Evolutionary conservation across 2,888 invertebrate species (phyloP).

Genomic region (Gisinianus flammeolus): DNA sequence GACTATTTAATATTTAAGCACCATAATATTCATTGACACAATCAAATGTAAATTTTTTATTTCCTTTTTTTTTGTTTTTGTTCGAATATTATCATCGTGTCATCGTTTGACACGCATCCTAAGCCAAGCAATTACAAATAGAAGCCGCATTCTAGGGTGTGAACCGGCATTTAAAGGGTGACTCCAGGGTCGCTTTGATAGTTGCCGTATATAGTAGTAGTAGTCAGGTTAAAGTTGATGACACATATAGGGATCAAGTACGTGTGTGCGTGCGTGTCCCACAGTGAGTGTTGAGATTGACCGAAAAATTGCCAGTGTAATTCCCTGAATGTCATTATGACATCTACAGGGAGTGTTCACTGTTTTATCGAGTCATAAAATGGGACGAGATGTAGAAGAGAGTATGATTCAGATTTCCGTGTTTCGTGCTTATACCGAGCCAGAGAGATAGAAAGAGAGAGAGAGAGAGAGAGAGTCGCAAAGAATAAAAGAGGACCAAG

Average conservation of each 20-base stretch:
- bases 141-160: too few relatives aligned
- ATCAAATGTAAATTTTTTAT: too few relatives aligned
- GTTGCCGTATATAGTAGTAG: too few relatives aligned
- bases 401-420: conserved; percentile 3
- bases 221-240: not conserved
- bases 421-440: not conserved
- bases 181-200: too few relatives aligned
- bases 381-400: not conserved
- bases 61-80: too few relatives aligned
- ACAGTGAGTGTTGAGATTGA: not conserved
- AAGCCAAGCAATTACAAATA: too few relatives aligned
- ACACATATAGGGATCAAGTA: not conserved
- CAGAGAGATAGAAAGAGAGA: not conserved
- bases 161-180: too few relatives aligned
- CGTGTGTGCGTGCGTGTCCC: not conserved
- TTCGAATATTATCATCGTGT: too few relatives aligned
- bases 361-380: conserved; percentile 14
- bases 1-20: too few relatives aligned
- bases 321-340: conserved; percentile 7
- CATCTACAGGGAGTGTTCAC: conserved; percentile 11
- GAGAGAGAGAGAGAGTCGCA: not conserved
- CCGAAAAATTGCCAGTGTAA: conserved; percentile 1
- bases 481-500: conserved; percentile 26
- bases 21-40: too few relatives aligned
- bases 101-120: too few relatives aligned